Evolutionary conservation across 2,113 vertebrate genomes (phyloP).

Genomic region (Electrona antarctica): DNA sequence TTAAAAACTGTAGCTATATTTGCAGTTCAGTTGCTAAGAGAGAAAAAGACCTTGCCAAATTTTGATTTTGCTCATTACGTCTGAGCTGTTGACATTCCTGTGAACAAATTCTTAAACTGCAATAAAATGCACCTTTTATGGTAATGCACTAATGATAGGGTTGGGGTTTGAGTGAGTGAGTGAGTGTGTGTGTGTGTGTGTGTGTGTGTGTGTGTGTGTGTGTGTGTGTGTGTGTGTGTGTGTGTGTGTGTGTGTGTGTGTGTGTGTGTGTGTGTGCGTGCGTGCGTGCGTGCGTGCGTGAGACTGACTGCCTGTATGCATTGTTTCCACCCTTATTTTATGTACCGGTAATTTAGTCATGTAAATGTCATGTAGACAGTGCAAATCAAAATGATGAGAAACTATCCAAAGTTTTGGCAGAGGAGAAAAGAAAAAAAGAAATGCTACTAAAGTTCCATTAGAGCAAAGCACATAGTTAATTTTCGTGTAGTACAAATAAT

Average conservation of each 20-base stretch:
- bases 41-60: slow-evolving; percentile 74
- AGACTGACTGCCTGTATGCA: not conserved
- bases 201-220: slow-evolving; percentile 2
- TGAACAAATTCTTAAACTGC: slow-evolving; percentile 77
- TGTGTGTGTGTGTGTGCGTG: not conserved
- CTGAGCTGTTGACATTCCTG: slow-evolving; percentile 78
- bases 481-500: no score
- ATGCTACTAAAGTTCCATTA: no score
- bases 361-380: not conserved
- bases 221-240: not conserved
- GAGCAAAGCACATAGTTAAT: no score
- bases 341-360: no score
- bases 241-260: not conserved
- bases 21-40: slow-evolving; percentile 47
- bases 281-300: not conserved
- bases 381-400: not conserved
- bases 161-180: not conserved
- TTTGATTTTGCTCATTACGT: slow-evolving; percentile 72
- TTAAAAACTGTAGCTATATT: not conserved
- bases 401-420: not conserved
- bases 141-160: slow-evolving; percentile 9
- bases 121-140: slow-evolving; percentile 51
- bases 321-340: no score
- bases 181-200: not conserved
- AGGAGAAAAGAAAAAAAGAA: no score